Percentiles rank a stretch among this genome's conserved stretches.
Conservation (phyloP, 1,140 invertebrate genomes). For the Ceratosolen fusciceps region DNA sequence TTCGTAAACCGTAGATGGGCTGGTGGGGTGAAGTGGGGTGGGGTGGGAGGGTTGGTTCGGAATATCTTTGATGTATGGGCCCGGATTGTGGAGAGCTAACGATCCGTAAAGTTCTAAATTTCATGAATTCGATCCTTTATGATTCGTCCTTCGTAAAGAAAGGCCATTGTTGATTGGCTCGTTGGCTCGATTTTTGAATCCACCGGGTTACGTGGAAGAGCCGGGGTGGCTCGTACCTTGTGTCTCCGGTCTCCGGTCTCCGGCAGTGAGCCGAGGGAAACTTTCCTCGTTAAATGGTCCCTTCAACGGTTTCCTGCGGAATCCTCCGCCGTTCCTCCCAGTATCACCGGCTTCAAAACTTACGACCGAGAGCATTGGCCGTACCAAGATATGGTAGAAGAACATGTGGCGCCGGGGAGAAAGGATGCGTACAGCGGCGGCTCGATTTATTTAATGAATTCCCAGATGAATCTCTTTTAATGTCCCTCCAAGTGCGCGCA, state of each 20-base stretch:
- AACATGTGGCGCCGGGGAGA: not conserved
- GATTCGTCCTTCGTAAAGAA: not conserved
- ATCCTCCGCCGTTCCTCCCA: not conserved
- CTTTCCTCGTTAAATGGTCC: constrained; percentile 21
- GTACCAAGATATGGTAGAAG: not conserved
- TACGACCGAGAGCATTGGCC: not conserved
- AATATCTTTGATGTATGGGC: too few species aligned
- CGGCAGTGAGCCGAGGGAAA: not conserved
- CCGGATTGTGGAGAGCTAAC: not conserved
- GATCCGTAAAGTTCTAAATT: not conserved
- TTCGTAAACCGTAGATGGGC: too few species aligned
- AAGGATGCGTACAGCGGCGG: not conserved
- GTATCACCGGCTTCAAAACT: not conserved
- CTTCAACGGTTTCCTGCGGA: not conserved
- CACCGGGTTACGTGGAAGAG: not conserved
- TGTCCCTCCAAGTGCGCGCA: too few species aligned
- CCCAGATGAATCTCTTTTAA: not conserved
- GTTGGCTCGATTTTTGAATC: not conserved
- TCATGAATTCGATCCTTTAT: not conserved
- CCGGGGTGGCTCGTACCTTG: not conserved
- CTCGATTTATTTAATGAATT: not conserved
- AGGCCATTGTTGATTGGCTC: not conserved
- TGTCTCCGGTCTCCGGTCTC: not conserved
- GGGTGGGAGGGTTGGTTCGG: too few species aligned
- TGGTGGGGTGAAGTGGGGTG: too few species aligned